These are phyloP conservation scores for Vanacampus margaritifer DNA, from an alignment of 2,113 vertebrate genomes.

Conservation along the genomic window DNA sequence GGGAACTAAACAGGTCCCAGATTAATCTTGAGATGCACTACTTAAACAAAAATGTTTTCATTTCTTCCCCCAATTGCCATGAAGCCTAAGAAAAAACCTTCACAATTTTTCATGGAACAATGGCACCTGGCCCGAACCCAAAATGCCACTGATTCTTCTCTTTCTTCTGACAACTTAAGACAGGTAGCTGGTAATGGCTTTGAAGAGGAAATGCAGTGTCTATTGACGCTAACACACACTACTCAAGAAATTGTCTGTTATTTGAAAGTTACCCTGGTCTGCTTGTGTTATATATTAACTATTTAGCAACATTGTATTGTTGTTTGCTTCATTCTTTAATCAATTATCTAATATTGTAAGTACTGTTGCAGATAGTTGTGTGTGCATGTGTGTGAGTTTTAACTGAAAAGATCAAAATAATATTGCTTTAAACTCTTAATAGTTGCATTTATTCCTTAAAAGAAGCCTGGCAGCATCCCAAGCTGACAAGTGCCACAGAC, in stretches of 20 bases:
- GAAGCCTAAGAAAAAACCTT: slow-evolving; percentile 81
- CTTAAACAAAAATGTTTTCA: not conserved
- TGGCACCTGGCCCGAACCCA: slow-evolving; percentile 78
- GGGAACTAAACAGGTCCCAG: not conserved
- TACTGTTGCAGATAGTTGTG: not conserved
- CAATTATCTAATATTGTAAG: not conserved
- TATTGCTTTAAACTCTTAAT: not conserved
- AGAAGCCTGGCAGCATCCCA: not conserved
- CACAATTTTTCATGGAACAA: slow-evolving; percentile 83
- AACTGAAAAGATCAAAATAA: not conserved
- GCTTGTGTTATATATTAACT: slow-evolving; percentile 10
- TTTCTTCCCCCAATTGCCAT: slow-evolving; percentile 42
- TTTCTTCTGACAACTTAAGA: slow-evolving; percentile 78
- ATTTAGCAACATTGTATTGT: not conserved
- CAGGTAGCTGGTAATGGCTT: slow-evolving; percentile 78
- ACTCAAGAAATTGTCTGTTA: not conserved
- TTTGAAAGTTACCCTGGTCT: not conserved
- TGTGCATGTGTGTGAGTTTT: not conserved
- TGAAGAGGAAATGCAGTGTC: slow-evolving; percentile 23
- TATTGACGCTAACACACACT: slow-evolving; percentile 26
- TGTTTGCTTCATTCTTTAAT: not conserved
- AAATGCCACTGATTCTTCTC: slow-evolving; percentile 73
- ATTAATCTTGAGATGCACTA: not conserved
- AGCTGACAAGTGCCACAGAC: not conserved
- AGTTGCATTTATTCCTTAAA: not conserved